These are phyloP conservation scores for Dromiciops gliroides DNA, from an alignment of 2,113 vertebrate species.

Conservation along the genomic window DNA sequence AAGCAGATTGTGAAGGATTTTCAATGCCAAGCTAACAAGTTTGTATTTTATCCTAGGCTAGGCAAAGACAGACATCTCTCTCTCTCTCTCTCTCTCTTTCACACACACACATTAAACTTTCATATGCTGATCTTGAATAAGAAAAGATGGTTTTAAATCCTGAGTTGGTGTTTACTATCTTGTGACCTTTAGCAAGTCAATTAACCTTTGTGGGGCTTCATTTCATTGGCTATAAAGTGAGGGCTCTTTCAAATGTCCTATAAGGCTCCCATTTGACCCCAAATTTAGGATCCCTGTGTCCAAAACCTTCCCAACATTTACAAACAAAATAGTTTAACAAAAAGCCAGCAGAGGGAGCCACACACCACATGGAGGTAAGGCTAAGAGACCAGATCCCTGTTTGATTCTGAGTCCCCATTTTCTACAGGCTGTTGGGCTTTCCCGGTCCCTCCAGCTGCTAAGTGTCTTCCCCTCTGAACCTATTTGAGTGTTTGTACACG, in stretches of 20 bases:
- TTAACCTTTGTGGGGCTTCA: not conserved
- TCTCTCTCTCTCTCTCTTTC: too few species aligned
- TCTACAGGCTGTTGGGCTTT: not conserved
- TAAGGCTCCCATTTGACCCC: not conserved
- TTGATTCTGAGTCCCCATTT: not conserved
- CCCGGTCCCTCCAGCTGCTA: not conserved
- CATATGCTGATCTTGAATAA: not conserved
- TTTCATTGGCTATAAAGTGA: not conserved
- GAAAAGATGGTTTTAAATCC: too few species aligned
- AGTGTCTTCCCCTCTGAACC: not conserved
- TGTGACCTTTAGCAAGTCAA: not conserved
- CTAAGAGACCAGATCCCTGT: not conserved
- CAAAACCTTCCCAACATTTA: not conserved
- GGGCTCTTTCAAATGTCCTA: not conserved
- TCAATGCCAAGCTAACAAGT: not conserved
- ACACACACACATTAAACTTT: not conserved
- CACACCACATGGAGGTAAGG: constrained; percentile 51
- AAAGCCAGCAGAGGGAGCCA: constrained; percentile 67
- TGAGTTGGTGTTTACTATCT: not conserved
- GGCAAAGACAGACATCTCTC: not conserved
- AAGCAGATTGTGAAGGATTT: not conserved
- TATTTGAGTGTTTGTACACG: not conserved
- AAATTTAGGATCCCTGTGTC: not conserved
- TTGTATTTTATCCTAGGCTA: not conserved
- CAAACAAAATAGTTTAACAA: not conserved